Evolutionary conservation across 2,888 invertebrate species (phyloP).

Genomic region (Yponomeuta malinellus): DNA sequence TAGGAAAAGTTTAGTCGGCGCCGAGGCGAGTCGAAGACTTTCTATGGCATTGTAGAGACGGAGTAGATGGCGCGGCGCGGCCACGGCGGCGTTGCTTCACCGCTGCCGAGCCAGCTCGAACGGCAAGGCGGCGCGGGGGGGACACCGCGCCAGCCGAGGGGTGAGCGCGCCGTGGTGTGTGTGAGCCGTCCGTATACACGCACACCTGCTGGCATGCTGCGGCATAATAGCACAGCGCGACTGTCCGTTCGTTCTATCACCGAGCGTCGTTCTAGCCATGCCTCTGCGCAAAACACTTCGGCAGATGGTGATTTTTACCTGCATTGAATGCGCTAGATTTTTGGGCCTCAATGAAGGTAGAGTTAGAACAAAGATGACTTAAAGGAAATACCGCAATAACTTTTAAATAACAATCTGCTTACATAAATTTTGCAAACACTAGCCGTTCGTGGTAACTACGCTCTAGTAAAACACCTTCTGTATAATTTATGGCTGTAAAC

Average conservation of each 20-base stretch:
- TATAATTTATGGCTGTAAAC: background rate
- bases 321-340: background rate
- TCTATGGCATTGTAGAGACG: conserved; percentile 73
- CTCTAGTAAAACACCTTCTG: background rate
- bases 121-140: conserved; percentile 33
- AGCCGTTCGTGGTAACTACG: background rate
- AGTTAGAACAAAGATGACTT: background rate
- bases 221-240: conserved; percentile 60
- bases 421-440: background rate
- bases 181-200: conserved; percentile 25
- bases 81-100: conserved; percentile 64
- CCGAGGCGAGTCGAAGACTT: conserved; percentile 68
- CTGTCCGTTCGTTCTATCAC: conserved; percentile 55
- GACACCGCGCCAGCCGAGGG: conserved; percentile 26
- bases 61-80: conserved; percentile 54
- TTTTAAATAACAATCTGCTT: background rate
- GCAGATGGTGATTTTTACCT: background rate
- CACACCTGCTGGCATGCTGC: conserved; percentile 41
- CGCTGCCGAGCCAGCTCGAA: conserved; percentile 52
- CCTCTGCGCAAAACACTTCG: background rate
- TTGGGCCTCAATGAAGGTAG: background rate
- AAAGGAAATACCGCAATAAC: background rate
- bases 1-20: conserved; percentile 66
- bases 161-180: conserved; percentile 1
- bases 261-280: background rate